Base-by-base conservation (phyloP, 1,140 invertebrate species). In the Littorina saxatilis region DNA sequence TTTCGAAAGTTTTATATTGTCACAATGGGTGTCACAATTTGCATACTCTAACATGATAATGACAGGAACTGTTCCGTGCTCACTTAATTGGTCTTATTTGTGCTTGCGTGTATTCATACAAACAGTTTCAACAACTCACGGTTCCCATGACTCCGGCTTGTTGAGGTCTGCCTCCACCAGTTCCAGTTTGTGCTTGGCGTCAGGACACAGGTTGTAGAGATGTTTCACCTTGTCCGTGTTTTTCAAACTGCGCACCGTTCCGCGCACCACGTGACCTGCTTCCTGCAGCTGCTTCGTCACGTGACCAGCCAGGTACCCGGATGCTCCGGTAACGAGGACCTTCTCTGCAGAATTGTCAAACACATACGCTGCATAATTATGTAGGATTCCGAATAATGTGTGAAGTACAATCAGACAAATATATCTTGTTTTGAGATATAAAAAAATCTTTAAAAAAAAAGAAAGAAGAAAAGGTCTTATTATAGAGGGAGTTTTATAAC, bases 281-380 rank as follows among this genome's bases (percentile, higher is more conserved):
- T 93, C 90, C 66, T 94, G 91, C 27, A 95, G 87, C 77, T 92
- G 91, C 86, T 94, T 91, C 17, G 94, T 91, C 52, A 94, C 92
- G 84, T 94, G 94, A n/a, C 92, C 88, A 32, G 93, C 94, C 70
- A 95, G 91, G 88, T 90, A 95, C 17, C 94, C 94, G 9, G 93
- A 92, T 9, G 93, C 94, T 73, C 94, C 94, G 17, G 94, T 94
- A 20, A 95, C 94, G 39, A 95, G 87, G 40, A 95, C 93, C 27
- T 52, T 47, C 43, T 27, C 73, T 52, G 73, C 5, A 32, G 35
- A 32, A 63, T 17, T 7, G 7, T 15, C 58, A 63, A 7, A 29
- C 11, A 29, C 58, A 63, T 15, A 63, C n/a, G 27, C n/a, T 15
- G 9, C n/a, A 17, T 13, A 15, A 17, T 7, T 17, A 63, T 13